These are phyloP conservation scores for Luscinia megarhynchos DNA, from an alignment of 2,797 vertebrate genomes.

Conservation along the genomic window DNA sequence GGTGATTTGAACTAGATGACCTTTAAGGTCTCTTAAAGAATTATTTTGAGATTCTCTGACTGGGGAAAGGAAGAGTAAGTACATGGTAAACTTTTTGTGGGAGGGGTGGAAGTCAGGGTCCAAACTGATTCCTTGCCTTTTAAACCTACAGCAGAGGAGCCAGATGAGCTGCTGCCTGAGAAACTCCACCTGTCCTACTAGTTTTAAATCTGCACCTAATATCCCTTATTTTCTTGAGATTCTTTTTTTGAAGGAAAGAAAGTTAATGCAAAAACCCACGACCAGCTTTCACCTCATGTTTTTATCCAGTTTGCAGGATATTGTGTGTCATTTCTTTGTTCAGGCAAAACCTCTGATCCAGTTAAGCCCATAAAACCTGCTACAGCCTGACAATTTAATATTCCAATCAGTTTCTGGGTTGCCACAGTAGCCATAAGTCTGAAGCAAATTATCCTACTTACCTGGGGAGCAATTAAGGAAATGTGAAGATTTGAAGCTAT, in stretches of 20 bases:
- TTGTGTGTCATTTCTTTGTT: neutral
- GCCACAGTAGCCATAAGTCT: slow-evolving; percentile 65
- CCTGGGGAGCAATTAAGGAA: slow-evolving; percentile 73
- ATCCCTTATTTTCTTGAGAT: neutral
- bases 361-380: slow-evolving; percentile 1
- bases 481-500: slow-evolving; percentile 59
- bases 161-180: neutral
- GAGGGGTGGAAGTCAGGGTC: neutral
- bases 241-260: neutral
- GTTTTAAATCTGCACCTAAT: neutral
- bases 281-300: neutral
- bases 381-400: slow-evolving; percentile 51
- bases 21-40: neutral
- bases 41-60: neutral
- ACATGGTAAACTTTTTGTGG: neutral
- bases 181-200: neutral
- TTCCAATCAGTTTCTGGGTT: slow-evolving; percentile 67
- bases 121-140: neutral
- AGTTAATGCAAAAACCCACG: neutral
- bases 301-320: neutral
- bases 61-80: neutral
- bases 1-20: neutral
- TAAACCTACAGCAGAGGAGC: neutral
- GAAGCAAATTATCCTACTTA: slow-evolving; percentile 71
- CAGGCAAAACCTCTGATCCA: slow-evolving; percentile 2